These are phyloP conservation scores for Temnopleurus reevesii DNA, from an alignment of 53 echinoderm and acorn worm genomes.

Conservation along the genomic window DNA sequence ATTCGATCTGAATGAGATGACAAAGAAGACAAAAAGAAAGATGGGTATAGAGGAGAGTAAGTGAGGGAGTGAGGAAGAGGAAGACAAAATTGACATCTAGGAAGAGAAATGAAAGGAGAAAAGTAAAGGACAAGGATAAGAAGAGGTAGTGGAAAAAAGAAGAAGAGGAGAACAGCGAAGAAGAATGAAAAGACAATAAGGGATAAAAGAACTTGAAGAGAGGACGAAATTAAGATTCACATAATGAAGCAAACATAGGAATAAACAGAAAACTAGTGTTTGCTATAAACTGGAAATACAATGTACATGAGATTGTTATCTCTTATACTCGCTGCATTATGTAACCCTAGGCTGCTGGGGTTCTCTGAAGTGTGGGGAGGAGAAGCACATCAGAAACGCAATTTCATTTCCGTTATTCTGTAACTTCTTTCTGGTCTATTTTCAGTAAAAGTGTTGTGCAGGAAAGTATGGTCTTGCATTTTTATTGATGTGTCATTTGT, in stretches of 20 bases:
- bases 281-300: not conserved
- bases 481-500: no score
- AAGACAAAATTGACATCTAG: no score
- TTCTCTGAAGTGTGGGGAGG: no score
- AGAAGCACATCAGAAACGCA: no score
- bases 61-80: not conserved
- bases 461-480: no score
- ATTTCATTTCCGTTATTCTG: no score
- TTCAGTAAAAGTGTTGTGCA: no score
- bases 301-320: not conserved
- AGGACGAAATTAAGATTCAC: no score
- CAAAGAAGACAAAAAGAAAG: not conserved
- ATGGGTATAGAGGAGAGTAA: not conserved
- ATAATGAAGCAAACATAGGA: no score
- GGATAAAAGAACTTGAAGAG: not conserved
- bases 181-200: no score
- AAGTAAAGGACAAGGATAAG: not conserved
- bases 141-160: not conserved
- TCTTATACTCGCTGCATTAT: not conserved
- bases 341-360: not conserved
- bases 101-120: not conserved
- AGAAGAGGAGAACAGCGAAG: not conserved
- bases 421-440: no score
- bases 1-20: no score
- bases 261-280: not conserved